Percentiles rank a stretch among this genome's conserved stretches.
These are phyloP conservation scores for Phoxinus phoxinus DNA, from an alignment of 2,113 vertebrate genomes.

Conservation along the genomic window DNA sequence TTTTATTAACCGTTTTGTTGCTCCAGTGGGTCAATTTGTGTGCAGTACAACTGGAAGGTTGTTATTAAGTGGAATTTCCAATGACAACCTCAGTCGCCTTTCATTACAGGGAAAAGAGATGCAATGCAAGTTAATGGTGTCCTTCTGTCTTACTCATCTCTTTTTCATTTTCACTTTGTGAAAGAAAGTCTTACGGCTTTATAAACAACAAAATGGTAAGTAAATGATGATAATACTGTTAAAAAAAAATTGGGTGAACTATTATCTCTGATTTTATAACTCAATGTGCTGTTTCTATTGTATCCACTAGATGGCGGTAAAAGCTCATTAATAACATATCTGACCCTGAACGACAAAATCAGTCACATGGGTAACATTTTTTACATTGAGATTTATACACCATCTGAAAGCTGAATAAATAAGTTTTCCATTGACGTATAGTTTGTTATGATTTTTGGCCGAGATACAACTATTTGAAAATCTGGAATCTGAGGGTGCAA, in stretches of 20 bases:
- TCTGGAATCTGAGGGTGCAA: no score
- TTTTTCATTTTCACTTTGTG: not conserved
- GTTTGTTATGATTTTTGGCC: no score
- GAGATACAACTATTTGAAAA: no score
- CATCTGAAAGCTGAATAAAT: no score
- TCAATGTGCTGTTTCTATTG: no score
- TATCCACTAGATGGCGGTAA: constrained; percentile 61
- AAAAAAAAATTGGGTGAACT: not conserved
- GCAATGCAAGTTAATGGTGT: not conserved
- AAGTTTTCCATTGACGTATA: no score
- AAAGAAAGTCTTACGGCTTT: no score
- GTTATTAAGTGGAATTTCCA: constrained; percentile 15
- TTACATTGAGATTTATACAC: no score
- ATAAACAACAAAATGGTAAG: not conserved
- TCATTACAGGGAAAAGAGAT: not conserved
- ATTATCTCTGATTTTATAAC: not conserved
- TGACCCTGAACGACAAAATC: no score
- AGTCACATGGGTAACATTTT: no score
- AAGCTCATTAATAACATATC: not conserved
- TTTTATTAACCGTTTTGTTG: not conserved
- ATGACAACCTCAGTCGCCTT: not conserved
- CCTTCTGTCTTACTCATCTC: not conserved
- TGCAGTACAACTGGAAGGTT: not conserved
- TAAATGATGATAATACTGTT: no score
- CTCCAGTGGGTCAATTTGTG: not conserved